Evolutionary conservation across 30 jellyfish, hydroid and myxozoan genomes (phyloP), one percentile per base, ranked within the genome.

Genomic region (Chrysaora quinquecirrha): DNA sequence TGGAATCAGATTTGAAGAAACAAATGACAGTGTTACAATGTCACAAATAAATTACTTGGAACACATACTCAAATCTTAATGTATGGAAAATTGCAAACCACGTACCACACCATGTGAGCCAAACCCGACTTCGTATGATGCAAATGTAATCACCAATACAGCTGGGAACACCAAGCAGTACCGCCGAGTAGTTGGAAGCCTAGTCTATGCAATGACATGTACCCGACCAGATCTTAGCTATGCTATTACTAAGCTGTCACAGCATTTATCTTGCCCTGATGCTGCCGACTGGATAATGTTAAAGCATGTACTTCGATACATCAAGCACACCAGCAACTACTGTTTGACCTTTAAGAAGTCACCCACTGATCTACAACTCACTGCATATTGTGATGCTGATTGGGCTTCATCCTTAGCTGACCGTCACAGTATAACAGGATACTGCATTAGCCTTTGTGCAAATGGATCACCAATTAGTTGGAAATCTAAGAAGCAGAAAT

Each of bases 331-430:
- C 0, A 34, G 52, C 18, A 62, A 30, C 38, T 71, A 84, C 58
- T 10, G 19, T 14, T 49, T 84, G 35, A 54, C 91, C 1, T 73
- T 71, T 60, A 1, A 0, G 3, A 84, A 84, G 29, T 1, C 34
- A 2, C 24, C 89, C 61, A 19, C 25, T 6, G 86, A 73, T 19
- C 34, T 84, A 62, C 28, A 69, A 0, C 1, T 84, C 2, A 2
- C 25, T 21, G 82, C 88, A 3, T 49, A 46, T 24, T 33, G 95
- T 84, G 95, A 84, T 73, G 75, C 95, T 3, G 95, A 73, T 29
- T 72, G 95, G 95, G 95, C 83, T 7, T 73, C 95, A 0, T 84
- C 95, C 12, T 11, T 9, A 1, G 74, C 27, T 1, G 95, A 84
- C 34, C 76, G 95, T 11, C 76, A 66, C 67, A 81, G 91, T 34